Percentiles rank a stretch among this genome's conserved stretches.
phyloP scores from a whole-genome alignment of 2,797 vertebrate species.

The Furcifer pardalis region DNA sequence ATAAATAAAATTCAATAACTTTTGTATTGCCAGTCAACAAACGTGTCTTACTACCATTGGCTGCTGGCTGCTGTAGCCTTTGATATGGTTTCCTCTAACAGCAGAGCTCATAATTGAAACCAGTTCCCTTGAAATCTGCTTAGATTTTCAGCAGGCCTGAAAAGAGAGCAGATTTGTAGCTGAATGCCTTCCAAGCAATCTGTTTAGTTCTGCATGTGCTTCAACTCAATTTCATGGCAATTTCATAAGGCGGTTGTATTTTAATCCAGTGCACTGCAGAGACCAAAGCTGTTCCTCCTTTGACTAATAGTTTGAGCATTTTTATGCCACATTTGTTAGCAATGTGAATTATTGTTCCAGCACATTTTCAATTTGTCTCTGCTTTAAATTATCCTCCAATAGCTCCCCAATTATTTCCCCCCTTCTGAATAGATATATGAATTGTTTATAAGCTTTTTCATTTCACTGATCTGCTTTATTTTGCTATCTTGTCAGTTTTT shows the following conservation, averaged over 20 bases:
- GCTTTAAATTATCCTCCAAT: conserved; percentile 54
- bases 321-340: conserved; percentile 41
- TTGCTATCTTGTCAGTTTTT: conserved; percentile 15
- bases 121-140: conserved; percentile 63
- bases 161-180: conserved; percentile 56
- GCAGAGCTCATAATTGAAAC: conserved; percentile 64
- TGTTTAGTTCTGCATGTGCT: conserved; percentile 67
- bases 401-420: conserved; percentile 41
- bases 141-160: conserved; percentile 60
- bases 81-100: conserved; percentile 51
- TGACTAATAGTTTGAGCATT: conserved; percentile 50
- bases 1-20: conserved; percentile 5
- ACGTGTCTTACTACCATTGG: conserved; percentile 20
- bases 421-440: conserved; percentile 12
- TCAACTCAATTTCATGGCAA: conserved; percentile 71
- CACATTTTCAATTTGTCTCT: conserved; percentile 43
- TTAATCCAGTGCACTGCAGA: conserved; percentile 64
- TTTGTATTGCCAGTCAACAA: conserved; percentile 38
- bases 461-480: conserved; percentile 29
- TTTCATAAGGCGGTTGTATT: conserved; percentile 70
- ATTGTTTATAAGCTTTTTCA: neutral
- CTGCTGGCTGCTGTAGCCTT: conserved; percentile 4
- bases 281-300: conserved; percentile 46
- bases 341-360: conserved; percentile 59
- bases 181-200: conserved; percentile 71